A percentile compares a stretch with the other conserved stretches of the same genome.
Evolutionary conservation across 2,113 vertebrate species (phyloP).

Genomic region (Pseudonaja textilis): DNA sequence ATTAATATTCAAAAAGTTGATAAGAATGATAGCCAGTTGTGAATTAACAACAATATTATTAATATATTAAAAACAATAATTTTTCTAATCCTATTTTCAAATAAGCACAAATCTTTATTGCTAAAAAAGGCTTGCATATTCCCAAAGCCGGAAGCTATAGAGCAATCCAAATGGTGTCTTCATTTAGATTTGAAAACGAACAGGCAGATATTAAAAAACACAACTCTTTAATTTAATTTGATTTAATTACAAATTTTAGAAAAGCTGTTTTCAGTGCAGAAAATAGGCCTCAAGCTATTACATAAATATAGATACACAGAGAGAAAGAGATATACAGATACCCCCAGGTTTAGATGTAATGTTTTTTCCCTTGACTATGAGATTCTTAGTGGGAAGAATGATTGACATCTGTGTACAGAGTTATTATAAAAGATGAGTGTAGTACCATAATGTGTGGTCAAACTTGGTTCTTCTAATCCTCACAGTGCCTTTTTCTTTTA

Average conservation of each 20-base stretch:
- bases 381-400: not conserved
- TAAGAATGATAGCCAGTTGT: not conserved
- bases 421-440: not conserved
- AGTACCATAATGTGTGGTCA: not conserved
- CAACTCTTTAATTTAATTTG: not conserved
- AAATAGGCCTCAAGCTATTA: not conserved
- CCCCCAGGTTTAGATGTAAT: not conserved
- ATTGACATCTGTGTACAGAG: not conserved
- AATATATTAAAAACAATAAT: conserved; percentile 26
- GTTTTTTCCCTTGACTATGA: not conserved
- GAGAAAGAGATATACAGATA: not conserved
- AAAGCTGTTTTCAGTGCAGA: not conserved
- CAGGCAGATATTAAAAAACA: not conserved
- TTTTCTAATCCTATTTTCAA: conserved; percentile 17
- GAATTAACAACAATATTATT: not conserved
- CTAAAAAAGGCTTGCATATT: not conserved
- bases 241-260: not conserved
- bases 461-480: not conserved
- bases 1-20: not conserved
- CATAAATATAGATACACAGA: not conserved
- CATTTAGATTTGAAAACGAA: not conserved
- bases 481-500: not conserved
- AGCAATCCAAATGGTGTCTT: not conserved
- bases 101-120: conserved; percentile 10
- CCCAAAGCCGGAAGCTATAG: not conserved